Conservation (phyloP, 2,888 invertebrate species). For the Eulithis testata region DNA sequence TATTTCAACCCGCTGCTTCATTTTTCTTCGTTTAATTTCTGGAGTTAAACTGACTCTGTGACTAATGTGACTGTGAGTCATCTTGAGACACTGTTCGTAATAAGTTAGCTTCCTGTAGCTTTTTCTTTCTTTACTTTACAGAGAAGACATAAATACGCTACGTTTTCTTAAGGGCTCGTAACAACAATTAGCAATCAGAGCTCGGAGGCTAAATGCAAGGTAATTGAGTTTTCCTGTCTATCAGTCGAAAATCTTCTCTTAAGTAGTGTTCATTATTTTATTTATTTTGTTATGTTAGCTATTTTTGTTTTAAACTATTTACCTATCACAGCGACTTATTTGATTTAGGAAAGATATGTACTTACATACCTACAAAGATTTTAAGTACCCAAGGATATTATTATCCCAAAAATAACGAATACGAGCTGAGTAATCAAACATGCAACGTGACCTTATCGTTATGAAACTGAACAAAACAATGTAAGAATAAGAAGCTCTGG, state of each 20-base stretch:
- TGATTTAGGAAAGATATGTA: neutral
- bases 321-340: neutral
- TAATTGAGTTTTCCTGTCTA: slow-evolving; percentile 42
- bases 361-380: too few relatives aligned
- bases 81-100: slow-evolving; percentile 27
- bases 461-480: too few relatives aligned
- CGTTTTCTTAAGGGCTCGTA: slow-evolving; percentile 30
- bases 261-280: slow-evolving; percentile 30
- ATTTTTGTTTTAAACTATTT: slow-evolving; percentile 17
- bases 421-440: too few relatives aligned
- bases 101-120: slow-evolving; percentile 29
- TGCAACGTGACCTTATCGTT: too few relatives aligned
- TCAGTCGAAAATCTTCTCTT: slow-evolving; percentile 37
- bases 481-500: too few relatives aligned
- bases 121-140: slow-evolving; percentile 9
- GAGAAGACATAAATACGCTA: slow-evolving; percentile 15
- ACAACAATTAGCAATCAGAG: slow-evolving; percentile 44
- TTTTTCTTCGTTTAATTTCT: slow-evolving; percentile 48
- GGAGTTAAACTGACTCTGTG: slow-evolving; percentile 37
- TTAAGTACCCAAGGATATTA: too few relatives aligned
- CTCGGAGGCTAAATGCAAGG: slow-evolving; percentile 39
- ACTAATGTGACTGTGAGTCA: slow-evolving; percentile 40
- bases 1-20: slow-evolving; percentile 50
- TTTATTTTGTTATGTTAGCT: slow-evolving; percentile 33
- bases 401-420: too few relatives aligned